Percentiles rank a stretch among this genome's conserved stretches.
These are phyloP conservation scores for Hyaena hyaena DNA, from an alignment of 2,113 vertebrate species.

Conservation along the genomic window DNA sequence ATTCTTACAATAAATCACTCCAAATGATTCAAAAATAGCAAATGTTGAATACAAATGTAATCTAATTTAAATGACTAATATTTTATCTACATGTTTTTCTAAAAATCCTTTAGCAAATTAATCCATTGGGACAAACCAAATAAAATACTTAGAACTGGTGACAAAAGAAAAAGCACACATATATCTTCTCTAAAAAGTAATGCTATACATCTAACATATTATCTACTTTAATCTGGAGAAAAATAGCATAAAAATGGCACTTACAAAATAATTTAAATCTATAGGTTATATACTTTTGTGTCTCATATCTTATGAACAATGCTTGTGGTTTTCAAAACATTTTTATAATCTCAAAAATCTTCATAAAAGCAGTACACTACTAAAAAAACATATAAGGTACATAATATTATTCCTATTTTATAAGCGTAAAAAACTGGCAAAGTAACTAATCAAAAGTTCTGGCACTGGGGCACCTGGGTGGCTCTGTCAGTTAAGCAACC, in stretches of 20 bases:
- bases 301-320: not conserved
- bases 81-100: not conserved
- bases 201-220: not conserved
- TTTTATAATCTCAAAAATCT: slow-evolving; percentile 35
- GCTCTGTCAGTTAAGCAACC: no score
- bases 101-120: slow-evolving; percentile 52
- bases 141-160: not conserved
- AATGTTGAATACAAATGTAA: not conserved
- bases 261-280: slow-evolving; percentile 53
- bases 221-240: slow-evolving; percentile 22
- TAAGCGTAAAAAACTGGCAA: not conserved
- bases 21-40: slow-evolving; percentile 24
- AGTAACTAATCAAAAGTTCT: not conserved
- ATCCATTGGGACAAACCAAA: not conserved
- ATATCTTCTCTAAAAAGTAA: slow-evolving; percentile 33
- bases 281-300: not conserved
- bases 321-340: slow-evolving; percentile 29
- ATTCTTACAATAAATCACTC: slow-evolving; percentile 35
- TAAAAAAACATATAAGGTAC: not conserved
- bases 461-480: not conserved
- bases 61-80: slow-evolving; percentile 36
- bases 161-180: not conserved
- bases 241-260: slow-evolving; percentile 11
- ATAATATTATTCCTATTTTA: not conserved
- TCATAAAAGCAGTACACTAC: slow-evolving; percentile 1